A percentile compares a stretch with the other conserved stretches of the same genome.
phyloP scores from a whole-genome alignment of 1,140 invertebrate species.

The Drosophila triauraria region DNA sequence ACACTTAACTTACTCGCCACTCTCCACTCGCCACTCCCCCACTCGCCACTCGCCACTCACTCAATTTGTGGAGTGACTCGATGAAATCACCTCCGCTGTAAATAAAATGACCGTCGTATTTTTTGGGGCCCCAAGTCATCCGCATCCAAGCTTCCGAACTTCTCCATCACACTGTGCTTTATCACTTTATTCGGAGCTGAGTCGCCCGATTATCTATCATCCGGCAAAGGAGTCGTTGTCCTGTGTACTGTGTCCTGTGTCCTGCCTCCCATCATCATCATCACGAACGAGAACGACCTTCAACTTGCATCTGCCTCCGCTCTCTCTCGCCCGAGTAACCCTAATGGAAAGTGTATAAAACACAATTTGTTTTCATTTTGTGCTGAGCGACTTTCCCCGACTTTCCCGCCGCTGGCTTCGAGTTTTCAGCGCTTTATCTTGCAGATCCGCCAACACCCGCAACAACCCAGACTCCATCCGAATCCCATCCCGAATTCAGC shows the following conservation, averaged over 20 bases:
- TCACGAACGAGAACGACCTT: constrained; percentile 24
- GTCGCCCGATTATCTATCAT: constrained; percentile 44
- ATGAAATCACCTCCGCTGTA: constrained; percentile 16
- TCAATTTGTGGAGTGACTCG: constrained; percentile 35
- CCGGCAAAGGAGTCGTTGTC: constrained; percentile 13
- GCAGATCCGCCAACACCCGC: constrained; percentile 21
- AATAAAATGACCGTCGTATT: constrained; percentile 23
- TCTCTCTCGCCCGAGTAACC: constrained; percentile 35
- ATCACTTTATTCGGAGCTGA: constrained; percentile 40
- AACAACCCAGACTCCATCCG: constrained; percentile 3
- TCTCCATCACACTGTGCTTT: constrained; percentile 36
- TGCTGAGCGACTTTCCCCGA: constrained; percentile 50
- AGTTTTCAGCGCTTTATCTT: constrained; percentile 78
- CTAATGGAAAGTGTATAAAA: constrained; percentile 63
- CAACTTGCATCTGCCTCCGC: constrained; percentile 7
- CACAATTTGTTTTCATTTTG: constrained; percentile 81
- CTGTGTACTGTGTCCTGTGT: constrained; percentile 1
- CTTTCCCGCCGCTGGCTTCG: constrained; percentile 56
- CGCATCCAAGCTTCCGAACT: constrained; percentile 14
- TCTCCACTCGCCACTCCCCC: background rate
- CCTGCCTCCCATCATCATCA: constrained; percentile 3
- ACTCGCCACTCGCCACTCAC: background rate
- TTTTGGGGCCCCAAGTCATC: constrained; percentile 13
- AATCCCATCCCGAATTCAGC: constrained; percentile 9
- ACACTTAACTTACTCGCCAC: background rate